Percentiles rank a stretch among this genome's conserved stretches.
Evolutionary conservation across 2,113 vertebrate genomes (phyloP).

Genomic region (Crotalus horridus): DNA sequence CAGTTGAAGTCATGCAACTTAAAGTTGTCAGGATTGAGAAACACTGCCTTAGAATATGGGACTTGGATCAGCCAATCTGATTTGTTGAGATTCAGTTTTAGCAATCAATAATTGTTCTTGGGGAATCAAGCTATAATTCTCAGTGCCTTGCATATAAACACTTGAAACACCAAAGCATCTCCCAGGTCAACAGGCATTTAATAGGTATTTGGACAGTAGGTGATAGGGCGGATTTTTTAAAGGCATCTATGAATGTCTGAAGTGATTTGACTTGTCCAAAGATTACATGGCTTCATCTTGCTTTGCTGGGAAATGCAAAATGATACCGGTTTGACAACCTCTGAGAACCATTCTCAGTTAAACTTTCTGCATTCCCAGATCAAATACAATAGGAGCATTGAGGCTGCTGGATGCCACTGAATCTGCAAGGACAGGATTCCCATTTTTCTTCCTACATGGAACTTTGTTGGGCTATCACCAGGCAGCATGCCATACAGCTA

Average conservation of each 20-base stretch:
- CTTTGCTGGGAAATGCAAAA: neutral
- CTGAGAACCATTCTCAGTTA: neutral
- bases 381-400: neutral
- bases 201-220: neutral
- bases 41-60: neutral
- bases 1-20: neutral
- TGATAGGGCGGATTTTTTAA: neutral
- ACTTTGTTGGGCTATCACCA: neutral
- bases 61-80: neutral
- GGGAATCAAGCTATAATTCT: neutral
- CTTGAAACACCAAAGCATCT: neutral
- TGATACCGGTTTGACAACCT: neutral
- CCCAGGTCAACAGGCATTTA: neutral
- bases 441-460: neutral
- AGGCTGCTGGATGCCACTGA: neutral
- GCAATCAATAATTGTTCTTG: neutral
- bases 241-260: neutral
- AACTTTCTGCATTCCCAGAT: neutral
- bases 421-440: neutral
- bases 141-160: constrained; percentile 11
- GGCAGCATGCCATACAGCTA: neutral
- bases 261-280: neutral
- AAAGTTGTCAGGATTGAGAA: neutral
- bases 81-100: neutral
- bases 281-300: neutral